phyloP scores from a whole-genome alignment of 1,140 invertebrate genomes.

The Sitodiplosis mosellana region DNA sequence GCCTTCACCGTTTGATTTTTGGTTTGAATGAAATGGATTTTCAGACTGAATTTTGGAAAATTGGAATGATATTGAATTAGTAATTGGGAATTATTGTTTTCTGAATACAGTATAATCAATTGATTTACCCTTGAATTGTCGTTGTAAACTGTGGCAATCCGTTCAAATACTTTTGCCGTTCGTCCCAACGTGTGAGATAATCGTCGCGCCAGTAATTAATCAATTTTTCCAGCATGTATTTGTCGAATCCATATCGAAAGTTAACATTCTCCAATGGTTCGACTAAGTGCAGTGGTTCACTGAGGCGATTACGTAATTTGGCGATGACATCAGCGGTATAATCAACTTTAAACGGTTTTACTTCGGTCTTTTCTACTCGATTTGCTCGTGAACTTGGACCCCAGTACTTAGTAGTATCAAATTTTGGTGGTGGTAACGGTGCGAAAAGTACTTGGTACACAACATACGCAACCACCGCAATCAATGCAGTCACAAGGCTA shows the following conservation, averaged over 20 bases:
- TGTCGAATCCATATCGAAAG: slow-evolving; percentile 64
- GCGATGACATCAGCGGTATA: slow-evolving; percentile 11
- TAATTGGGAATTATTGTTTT: not conserved
- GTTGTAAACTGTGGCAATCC: slow-evolving; percentile 54
- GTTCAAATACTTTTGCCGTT: slow-evolving; percentile 49
- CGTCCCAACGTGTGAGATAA: slow-evolving; percentile 48
- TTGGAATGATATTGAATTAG: not conserved
- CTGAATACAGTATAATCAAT: slow-evolving; percentile 13
- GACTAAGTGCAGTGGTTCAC: slow-evolving; percentile 10
- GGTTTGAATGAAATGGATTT: slow-evolving; percentile 54
- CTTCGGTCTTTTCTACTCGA: slow-evolving; percentile 12
- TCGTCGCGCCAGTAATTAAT: slow-evolving; percentile 49
- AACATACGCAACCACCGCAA: not conserved
- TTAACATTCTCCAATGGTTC: slow-evolving; percentile 41
- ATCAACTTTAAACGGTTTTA: slow-evolving; percentile 14
- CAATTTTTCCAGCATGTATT: slow-evolving; percentile 41
- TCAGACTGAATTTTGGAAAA: slow-evolving; percentile 28
- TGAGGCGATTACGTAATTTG: slow-evolving; percentile 10
- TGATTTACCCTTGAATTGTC: slow-evolving; percentile 40
- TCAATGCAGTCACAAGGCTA: too few species aligned
- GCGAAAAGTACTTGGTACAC: not conserved
- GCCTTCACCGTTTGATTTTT: slow-evolving; percentile 31
- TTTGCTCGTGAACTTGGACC: slow-evolving; percentile 14
- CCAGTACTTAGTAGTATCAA: slow-evolving; percentile 20
- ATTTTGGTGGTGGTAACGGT: slow-evolving; percentile 16